These are phyloP conservation scores for Penaeus japonicus DNA, from an alignment of 1,140 invertebrate species.

Conservation along the genomic window DNA sequence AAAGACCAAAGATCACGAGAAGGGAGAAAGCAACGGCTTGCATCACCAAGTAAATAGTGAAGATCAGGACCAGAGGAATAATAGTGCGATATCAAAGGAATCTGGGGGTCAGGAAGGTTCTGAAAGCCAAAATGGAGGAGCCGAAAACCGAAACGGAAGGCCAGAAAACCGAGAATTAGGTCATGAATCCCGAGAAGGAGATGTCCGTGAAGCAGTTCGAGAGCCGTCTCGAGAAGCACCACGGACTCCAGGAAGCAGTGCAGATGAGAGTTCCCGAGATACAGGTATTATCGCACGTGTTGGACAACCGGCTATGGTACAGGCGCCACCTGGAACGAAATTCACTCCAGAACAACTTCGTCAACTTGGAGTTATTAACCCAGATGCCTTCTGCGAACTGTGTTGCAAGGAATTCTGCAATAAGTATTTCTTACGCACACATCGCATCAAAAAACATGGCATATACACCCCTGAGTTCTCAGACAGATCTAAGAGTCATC, in stretches of 20 bases:
- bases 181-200: not conserved
- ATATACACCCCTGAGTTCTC: conserved; percentile 63
- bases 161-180: not conserved
- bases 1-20: conserved; percentile 3
- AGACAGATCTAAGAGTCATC: conserved; percentile 47
- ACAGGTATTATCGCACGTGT: conserved; percentile 57
- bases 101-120: not conserved
- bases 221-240: conserved; percentile 25
- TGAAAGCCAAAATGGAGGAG: not conserved
- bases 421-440: conserved; percentile 91
- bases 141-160: not conserved
- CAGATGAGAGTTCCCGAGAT: conserved; percentile 58
- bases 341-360: conserved; percentile 76
- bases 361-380: conserved; percentile 81
- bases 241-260: conserved; percentile 54
- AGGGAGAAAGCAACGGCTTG: conserved; percentile 23
- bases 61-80: not conserved
- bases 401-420: conserved; percentile 96
- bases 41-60: not conserved
- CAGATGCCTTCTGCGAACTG: conserved; percentile 90
- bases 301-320: conserved; percentile 57
- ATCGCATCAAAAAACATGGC: conserved; percentile 78
- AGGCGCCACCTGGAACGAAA: conserved; percentile 55
- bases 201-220: not conserved
- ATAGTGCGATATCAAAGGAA: too few species aligned